Conservation (phyloP, 1,140 invertebrate genomes). For the Apolygus lucorum region DNA sequence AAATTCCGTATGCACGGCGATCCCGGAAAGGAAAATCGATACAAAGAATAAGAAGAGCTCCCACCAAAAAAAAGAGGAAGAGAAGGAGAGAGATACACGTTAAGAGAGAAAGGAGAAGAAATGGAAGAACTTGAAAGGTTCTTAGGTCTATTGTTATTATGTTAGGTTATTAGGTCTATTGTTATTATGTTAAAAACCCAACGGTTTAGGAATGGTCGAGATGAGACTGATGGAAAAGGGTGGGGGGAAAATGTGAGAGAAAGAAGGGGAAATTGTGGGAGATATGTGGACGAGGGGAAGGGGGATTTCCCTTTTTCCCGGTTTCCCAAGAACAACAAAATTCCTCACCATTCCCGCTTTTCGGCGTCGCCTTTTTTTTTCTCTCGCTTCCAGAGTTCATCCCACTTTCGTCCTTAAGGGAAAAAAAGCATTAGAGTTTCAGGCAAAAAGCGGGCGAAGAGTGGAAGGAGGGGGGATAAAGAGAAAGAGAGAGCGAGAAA, state of each 20-base stretch:
- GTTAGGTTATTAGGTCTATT: no score
- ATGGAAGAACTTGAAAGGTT: no score
- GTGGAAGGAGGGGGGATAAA: conserved; percentile 18
- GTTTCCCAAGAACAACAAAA: not conserved
- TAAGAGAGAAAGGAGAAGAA: not conserved
- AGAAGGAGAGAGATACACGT: not conserved
- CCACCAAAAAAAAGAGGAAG: no score
- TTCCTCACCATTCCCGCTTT: not conserved
- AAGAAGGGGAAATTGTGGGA: not conserved
- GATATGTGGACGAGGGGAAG: not conserved
- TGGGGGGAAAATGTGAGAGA: not conserved
- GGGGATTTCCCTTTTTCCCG: not conserved
- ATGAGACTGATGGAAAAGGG: not conserved
- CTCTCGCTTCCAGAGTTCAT: not conserved
- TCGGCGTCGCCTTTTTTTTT: not conserved
- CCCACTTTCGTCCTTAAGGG: not conserved
- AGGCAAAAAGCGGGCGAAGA: not conserved
- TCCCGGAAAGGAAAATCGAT: no score
- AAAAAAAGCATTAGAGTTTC: not conserved
- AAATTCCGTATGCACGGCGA: no score
- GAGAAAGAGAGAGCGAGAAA: conserved; percentile 8
- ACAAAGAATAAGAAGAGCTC: no score
- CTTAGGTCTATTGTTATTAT: no score
- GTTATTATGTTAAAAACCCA: no score
- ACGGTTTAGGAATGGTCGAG: no score